phyloP scores from a whole-genome alignment of 35 echinoderm and acorn worm genomes.

The Lytechinus pictus region DNA sequence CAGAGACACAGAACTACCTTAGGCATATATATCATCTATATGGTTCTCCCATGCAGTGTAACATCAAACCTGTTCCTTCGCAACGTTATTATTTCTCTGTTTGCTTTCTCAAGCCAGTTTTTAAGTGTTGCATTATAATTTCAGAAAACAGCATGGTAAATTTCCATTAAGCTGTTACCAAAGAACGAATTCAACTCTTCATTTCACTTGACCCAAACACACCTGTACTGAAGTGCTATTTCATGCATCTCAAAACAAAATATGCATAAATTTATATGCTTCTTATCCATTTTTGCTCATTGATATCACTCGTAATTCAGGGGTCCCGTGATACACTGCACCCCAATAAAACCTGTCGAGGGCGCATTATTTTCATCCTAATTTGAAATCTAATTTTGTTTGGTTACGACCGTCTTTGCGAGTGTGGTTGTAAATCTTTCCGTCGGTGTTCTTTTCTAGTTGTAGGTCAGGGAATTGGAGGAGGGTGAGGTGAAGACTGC shows the following conservation, averaged over 20 bases:
- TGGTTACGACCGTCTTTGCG: neutral
- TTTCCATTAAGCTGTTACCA: neutral
- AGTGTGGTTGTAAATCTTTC: neutral
- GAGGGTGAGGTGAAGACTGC: neutral
- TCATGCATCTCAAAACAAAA: neutral
- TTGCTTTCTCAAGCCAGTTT: too few species aligned
- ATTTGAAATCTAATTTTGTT: conserved; percentile 8
- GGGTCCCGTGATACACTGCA: neutral
- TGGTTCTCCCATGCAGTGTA: too few species aligned
- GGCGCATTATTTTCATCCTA: conserved; percentile 11
- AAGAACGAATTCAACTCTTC: neutral
- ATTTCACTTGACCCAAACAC: neutral
- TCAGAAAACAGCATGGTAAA: too few species aligned
- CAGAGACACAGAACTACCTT: too few species aligned
- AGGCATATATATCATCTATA: too few species aligned
- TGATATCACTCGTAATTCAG: neutral
- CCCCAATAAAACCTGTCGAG: neutral
- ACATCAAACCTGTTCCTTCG: too few species aligned
- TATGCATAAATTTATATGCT: too few species aligned
- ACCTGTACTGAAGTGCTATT: neutral
- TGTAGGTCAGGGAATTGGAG: neutral
- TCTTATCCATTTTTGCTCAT: neutral
- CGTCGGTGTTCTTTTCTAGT: neutral
- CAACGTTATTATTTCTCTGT: too few species aligned
- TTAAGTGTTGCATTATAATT: too few species aligned